phyloP scores from a whole-genome alignment of 2,113 vertebrate genomes.

The Loxodonta africana region DNA sequence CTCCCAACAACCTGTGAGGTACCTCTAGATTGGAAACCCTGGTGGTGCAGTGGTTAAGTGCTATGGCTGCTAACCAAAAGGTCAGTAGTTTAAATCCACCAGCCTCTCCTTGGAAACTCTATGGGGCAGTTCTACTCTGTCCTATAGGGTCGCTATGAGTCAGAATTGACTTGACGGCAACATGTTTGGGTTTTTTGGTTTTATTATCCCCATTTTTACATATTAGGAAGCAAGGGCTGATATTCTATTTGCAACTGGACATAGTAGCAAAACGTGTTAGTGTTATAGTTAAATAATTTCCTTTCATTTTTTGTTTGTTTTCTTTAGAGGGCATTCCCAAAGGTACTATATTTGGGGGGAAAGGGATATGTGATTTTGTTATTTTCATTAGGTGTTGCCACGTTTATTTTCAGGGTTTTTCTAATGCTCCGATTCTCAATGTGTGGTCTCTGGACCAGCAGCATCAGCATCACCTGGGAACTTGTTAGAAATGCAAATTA shows the following conservation, averaged over 20 bases:
- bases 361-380: not conserved
- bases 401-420: not conserved
- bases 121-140: too few species aligned
- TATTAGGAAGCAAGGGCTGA: not conserved
- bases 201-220: not conserved
- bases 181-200: not conserved
- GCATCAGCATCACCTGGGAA: not conserved
- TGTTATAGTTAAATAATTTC: not conserved
- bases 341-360: not conserved
- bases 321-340: slow-evolving; percentile 19
- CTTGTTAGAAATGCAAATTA: not conserved
- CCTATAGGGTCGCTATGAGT: too few species aligned
- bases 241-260: not conserved
- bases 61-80: too few species aligned
- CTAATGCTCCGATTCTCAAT: not conserved
- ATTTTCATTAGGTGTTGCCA: slow-evolving; percentile 15
- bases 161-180: too few species aligned
- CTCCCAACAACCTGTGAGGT: not conserved
- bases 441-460: not conserved
- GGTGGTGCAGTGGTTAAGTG: too few species aligned
- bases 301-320: not conserved
- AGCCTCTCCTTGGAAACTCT: too few species aligned
- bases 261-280: not conserved
- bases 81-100: too few species aligned
- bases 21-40: not conserved